A percentile compares a stretch with the other conserved stretches of the same genome.
phyloP scores from a whole-genome alignment of 2,888 invertebrate species.

The Pelosia muscerda region DNA sequence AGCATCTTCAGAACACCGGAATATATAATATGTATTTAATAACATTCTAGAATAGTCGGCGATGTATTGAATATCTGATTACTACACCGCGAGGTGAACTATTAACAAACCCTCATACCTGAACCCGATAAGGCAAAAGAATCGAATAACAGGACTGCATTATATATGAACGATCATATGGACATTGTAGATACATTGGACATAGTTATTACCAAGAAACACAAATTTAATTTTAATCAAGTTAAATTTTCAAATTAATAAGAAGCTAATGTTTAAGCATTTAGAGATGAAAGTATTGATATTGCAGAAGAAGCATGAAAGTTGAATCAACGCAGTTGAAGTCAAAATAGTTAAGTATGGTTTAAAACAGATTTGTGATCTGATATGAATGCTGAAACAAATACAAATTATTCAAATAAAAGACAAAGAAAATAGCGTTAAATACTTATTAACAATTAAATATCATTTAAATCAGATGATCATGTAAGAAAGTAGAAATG shows the following conservation, averaged over 20 bases:
- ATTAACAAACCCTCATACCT: too few species aligned
- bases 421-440: neutral
- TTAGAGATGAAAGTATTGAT: neutral
- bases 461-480: neutral
- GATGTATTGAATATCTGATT: neutral
- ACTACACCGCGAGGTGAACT: too few species aligned
- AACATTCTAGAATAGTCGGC: neutral
- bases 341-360: neutral
- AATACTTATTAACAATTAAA: too few species aligned
- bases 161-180: neutral
- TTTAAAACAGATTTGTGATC: too few species aligned
- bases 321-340: neutral
- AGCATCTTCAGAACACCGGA: neutral
- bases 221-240: too few species aligned
- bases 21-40: neutral
- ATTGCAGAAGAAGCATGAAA: neutral
- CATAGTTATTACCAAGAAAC: neutral
- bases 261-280: neutral
- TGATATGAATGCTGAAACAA: too few species aligned
- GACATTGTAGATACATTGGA: neutral
- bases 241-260: too few species aligned
- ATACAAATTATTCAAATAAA: neutral
- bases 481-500: neutral
- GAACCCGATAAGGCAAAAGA: too few species aligned
- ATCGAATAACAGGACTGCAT: too few species aligned